These are phyloP conservation scores for Geophilus truncorum DNA, from an alignment of 2,888 invertebrate species.

Conservation along the genomic window DNA sequence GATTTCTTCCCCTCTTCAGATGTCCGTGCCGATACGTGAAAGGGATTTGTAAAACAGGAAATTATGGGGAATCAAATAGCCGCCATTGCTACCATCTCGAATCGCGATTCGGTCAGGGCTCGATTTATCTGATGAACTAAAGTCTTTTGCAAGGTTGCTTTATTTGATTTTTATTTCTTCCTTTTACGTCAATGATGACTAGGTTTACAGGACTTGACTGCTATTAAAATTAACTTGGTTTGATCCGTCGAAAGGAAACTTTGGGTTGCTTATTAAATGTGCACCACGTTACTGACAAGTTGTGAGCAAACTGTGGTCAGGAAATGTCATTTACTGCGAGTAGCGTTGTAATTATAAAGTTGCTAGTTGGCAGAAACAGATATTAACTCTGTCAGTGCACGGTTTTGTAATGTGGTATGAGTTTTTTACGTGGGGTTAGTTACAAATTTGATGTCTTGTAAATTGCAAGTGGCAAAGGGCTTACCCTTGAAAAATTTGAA, in stretches of 20 bases:
- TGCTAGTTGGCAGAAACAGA: background rate
- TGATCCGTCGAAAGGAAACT: background rate
- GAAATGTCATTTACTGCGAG: background rate
- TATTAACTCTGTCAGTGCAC: background rate
- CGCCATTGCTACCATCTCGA: background rate
- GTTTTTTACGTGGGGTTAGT: background rate
- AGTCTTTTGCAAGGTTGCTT: background rate
- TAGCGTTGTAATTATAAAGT: slow-evolving; percentile 4
- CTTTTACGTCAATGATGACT: no score
- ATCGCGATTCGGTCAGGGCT: background rate
- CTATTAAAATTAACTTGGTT: background rate
- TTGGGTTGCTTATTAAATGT: background rate
- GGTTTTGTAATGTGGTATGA: background rate
- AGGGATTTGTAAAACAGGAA: slow-evolving; percentile 16
- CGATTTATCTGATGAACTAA: background rate
- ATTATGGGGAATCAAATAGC: background rate
- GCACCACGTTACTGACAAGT: background rate
- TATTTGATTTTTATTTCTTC: background rate
- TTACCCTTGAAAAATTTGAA: background rate
- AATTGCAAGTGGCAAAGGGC: background rate
- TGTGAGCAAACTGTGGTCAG: background rate
- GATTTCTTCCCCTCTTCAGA: slow-evolving; percentile 11
- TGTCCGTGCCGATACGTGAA: slow-evolving; percentile 12
- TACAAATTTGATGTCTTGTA: background rate
- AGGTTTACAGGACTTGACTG: background rate